phyloP scores from a whole-genome alignment of 2,888 invertebrate genomes.

The Gymnosoma rotundatum region DNA sequence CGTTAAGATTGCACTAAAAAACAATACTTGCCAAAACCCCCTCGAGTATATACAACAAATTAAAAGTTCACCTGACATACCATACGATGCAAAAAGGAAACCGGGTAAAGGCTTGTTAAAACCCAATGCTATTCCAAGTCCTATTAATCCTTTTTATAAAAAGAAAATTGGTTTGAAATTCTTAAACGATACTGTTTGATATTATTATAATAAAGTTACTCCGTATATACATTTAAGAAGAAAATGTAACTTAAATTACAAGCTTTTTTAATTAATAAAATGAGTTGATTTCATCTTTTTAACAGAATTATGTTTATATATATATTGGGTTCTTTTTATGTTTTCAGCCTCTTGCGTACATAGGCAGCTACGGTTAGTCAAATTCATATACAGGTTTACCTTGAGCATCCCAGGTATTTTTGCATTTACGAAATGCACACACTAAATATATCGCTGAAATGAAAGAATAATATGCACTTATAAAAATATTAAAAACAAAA shows the following conservation, averaged over 20 bases:
- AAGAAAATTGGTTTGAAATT: slow-evolving; percentile 80
- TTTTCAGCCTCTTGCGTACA: slow-evolving; percentile 28
- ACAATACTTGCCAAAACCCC: slow-evolving; percentile 88
- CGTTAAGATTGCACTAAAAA: slow-evolving; percentile 88
- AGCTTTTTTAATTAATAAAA: slow-evolving; percentile 29
- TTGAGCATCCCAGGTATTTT: slow-evolving; percentile 85
- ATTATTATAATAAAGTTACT: slow-evolving; percentile 52
- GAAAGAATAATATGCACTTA: neutral
- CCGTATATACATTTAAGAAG: slow-evolving; percentile 53
- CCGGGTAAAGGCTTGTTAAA: slow-evolving; percentile 90
- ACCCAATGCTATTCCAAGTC: slow-evolving; percentile 86
- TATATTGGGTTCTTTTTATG: neutral
- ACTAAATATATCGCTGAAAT: slow-evolving; percentile 90
- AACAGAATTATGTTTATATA: slow-evolving; percentile 27
- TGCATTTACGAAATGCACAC: slow-evolving; percentile 92
- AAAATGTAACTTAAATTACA: slow-evolving; percentile 38
- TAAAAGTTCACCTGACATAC: slow-evolving; percentile 88
- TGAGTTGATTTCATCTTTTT: slow-evolving; percentile 47
- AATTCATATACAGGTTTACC: slow-evolving; percentile 85
- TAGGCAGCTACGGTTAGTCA: slow-evolving; percentile 63
- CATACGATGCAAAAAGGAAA: slow-evolving; percentile 87
- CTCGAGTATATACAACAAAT: slow-evolving; percentile 89
- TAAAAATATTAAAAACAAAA: neutral
- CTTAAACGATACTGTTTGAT: slow-evolving; percentile 78
- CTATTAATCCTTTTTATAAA: slow-evolving; percentile 90